phyloP scores from a whole-genome alignment of 2,797 vertebrate species.

The Esox masquinongy region DNA sequence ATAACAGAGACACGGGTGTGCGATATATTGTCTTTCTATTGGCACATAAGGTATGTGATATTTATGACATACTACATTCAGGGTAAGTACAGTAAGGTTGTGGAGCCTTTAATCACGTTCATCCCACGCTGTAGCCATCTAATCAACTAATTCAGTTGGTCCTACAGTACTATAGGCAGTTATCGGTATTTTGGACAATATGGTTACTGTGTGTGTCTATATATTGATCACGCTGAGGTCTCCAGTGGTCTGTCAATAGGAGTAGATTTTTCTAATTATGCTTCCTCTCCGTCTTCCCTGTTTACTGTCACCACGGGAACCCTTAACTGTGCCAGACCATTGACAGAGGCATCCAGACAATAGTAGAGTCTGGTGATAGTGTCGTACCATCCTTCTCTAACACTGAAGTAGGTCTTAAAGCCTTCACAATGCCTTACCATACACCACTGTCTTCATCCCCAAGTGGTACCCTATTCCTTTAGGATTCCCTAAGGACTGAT shows the following conservation, averaged over 20 bases:
- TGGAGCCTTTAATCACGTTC: background rate
- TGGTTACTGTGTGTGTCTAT: constrained; percentile 56
- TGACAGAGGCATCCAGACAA: constrained; percentile 46
- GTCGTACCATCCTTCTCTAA: constrained; percentile 56
- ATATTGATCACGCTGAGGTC: constrained; percentile 65
- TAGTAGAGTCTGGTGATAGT: constrained; percentile 60
- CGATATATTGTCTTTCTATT: background rate
- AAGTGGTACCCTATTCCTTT: background rate
- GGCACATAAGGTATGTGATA: background rate
- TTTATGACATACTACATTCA: background rate
- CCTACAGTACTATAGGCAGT: constrained; percentile 52
- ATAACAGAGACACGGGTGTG: background rate
- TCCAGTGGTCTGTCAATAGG: constrained; percentile 68
- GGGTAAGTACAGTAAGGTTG: background rate
- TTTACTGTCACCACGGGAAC: constrained; percentile 75
- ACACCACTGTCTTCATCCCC: background rate
- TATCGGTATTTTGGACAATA: constrained; percentile 73
- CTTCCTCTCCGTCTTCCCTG: constrained; percentile 61
- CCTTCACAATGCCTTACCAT: constrained; percentile 25
- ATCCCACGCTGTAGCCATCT: constrained; percentile 31
- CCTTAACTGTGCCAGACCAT: constrained; percentile 49
- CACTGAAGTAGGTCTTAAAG: constrained; percentile 45
- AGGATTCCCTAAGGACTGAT: background rate
- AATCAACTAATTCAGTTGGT: constrained; percentile 65
- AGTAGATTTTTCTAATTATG: constrained; percentile 77